Evolutionary conservation across 2,797 vertebrate genomes (phyloP).

Genomic region (Bradypodion ventrale): DNA sequence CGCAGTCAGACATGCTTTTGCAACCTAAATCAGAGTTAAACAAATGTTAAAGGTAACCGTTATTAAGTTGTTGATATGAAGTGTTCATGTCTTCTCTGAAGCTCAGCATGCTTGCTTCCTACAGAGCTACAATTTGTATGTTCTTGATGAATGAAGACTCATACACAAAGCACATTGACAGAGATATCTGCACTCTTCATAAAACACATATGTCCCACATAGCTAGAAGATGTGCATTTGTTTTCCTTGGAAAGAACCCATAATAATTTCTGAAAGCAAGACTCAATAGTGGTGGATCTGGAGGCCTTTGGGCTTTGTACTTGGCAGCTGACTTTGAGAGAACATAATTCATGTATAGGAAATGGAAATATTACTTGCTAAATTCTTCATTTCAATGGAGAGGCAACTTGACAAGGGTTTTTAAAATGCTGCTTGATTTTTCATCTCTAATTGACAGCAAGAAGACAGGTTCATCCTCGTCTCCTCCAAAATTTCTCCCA

Average conservation of each 20-base stretch:
- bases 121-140: not conserved
- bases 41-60: not conserved
- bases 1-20: not conserved
- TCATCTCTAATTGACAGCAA: too few species aligned
- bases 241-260: not conserved
- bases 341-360: not conserved
- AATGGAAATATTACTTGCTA: too few species aligned
- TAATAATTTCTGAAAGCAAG: not conserved
- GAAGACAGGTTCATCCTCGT: too few species aligned
- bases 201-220: not conserved
- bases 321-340: not conserved
- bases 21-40: fast-evolving
- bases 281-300: not conserved
- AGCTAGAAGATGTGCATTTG: not conserved
- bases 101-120: not conserved
- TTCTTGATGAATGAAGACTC: not conserved
- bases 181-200: not conserved
- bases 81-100: not conserved
- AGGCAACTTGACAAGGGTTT: too few species aligned
- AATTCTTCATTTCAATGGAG: too few species aligned
- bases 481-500: too few species aligned
- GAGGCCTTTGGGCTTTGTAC: too few species aligned
- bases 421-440: too few species aligned
- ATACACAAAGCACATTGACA: not conserved
- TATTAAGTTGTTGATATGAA: not conserved